phyloP scores from a whole-genome alignment of 2,797 vertebrate genomes.

The Pangasius macronema region DNA sequence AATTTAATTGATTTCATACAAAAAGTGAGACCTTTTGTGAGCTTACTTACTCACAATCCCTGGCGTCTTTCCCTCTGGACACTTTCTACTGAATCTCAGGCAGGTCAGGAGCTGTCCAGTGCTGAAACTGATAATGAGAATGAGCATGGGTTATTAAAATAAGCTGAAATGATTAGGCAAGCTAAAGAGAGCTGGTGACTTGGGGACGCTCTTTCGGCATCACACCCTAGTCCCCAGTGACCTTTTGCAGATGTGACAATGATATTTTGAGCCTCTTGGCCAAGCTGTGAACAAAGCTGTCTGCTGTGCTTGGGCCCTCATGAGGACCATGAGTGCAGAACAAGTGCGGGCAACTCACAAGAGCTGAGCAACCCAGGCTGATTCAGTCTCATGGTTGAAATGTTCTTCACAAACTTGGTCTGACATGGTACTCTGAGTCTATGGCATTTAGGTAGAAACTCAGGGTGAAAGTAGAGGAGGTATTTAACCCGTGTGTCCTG shows the following conservation, averaged over 20 bases:
- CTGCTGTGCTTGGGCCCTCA: slow-evolving; percentile 25
- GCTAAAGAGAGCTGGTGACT: slow-evolving; percentile 31
- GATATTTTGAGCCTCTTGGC: slow-evolving; percentile 51
- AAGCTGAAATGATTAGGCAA: slow-evolving; percentile 40
- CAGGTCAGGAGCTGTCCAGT: slow-evolving; percentile 53
- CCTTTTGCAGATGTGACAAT: slow-evolving; percentile 52
- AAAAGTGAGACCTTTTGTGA: background rate
- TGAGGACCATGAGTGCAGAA: slow-evolving; percentile 38
- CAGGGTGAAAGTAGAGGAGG: background rate
- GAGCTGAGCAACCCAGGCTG: slow-evolving; percentile 29
- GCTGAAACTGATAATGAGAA: slow-evolving; percentile 53
- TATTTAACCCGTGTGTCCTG: background rate
- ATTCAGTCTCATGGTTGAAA: slow-evolving; percentile 48
- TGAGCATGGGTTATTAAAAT: slow-evolving; percentile 38
- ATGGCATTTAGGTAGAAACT: background rate
- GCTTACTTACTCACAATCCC: slow-evolving; percentile 18
- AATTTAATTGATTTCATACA: slow-evolving; percentile 23
- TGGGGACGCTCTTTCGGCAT: slow-evolving; percentile 30
- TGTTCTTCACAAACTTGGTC: slow-evolving; percentile 26
- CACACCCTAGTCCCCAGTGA: slow-evolving; percentile 42
- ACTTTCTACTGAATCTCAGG: slow-evolving; percentile 29
- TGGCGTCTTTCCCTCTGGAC: slow-evolving; percentile 18
- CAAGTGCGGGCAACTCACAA: slow-evolving; percentile 46
- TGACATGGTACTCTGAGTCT: background rate
- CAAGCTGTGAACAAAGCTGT: slow-evolving; percentile 54